Evolutionary conservation across 2,113 vertebrate species (phyloP).

Genomic region (Eretmochelys imbricata): DNA sequence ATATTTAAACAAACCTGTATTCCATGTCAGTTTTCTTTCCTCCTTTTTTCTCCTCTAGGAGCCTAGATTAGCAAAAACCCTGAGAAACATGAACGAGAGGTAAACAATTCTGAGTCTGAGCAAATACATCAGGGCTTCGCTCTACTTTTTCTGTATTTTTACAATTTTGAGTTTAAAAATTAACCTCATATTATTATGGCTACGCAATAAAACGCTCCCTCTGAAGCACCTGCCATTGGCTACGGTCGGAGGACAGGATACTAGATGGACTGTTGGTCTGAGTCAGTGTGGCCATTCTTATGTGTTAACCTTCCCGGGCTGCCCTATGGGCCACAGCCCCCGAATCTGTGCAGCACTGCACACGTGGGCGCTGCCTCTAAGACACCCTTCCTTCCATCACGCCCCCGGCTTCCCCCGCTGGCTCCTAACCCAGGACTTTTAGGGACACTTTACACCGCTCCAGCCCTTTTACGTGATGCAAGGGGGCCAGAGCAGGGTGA

Average conservation of each 20-base stretch:
- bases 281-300: not conserved
- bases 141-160: not conserved
- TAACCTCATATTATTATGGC: not conserved
- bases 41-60: constrained; percentile 5
- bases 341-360: not conserved
- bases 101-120: constrained; percentile 46
- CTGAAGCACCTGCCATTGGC: not conserved
- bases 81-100: constrained; percentile 30
- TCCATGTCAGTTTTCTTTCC: not conserved
- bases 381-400: not conserved
- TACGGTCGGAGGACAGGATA: not conserved
- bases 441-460: not conserved
- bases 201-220: not conserved
- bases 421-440: not conserved
- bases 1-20: not conserved
- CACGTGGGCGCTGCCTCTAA: too few species aligned
- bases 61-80: constrained; percentile 1
- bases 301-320: not conserved
- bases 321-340: too few species aligned
- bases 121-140: not conserved
- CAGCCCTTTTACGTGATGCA: not conserved
- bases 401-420: not conserved
- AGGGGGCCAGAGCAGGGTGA: not conserved
- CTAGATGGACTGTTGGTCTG: not conserved
- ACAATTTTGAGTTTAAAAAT: not conserved